Evolutionary conservation across 2,113 vertebrate genomes (phyloP).

Genomic region (Microcebus griseorufus): DNA sequence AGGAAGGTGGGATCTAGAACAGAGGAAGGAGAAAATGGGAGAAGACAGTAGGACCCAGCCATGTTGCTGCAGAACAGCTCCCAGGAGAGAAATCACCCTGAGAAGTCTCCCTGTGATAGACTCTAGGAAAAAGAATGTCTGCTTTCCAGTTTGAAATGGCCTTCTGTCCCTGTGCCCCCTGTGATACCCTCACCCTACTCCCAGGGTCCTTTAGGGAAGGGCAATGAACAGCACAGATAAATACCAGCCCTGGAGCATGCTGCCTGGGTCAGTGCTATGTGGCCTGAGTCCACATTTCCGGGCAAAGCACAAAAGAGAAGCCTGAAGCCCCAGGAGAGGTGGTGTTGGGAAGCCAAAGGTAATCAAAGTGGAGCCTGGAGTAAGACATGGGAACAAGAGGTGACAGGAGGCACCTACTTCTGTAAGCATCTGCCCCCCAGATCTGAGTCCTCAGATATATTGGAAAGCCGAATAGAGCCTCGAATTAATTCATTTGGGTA

Average conservation of each 20-base stretch:
- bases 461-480: background rate
- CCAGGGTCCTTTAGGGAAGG: background rate
- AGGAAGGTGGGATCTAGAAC: background rate
- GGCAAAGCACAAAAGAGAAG: background rate
- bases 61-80: background rate
- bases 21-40: background rate
- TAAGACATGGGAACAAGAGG: background rate
- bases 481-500: background rate
- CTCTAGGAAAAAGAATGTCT: background rate
- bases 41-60: background rate
- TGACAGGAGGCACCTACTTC: background rate
- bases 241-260: background rate
- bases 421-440: background rate
- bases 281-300: background rate
- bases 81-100: background rate
- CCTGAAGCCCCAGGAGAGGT: accelerated
- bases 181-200: background rate
- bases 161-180: background rate
- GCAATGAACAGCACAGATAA: background rate
- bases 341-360: background rate
- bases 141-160: background rate
- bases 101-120: background rate
- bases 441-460: background rate
- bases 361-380: background rate
- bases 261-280: background rate